Conservation (phyloP, 2,888 invertebrate species). For the Lepidochrysops patricia region DNA sequence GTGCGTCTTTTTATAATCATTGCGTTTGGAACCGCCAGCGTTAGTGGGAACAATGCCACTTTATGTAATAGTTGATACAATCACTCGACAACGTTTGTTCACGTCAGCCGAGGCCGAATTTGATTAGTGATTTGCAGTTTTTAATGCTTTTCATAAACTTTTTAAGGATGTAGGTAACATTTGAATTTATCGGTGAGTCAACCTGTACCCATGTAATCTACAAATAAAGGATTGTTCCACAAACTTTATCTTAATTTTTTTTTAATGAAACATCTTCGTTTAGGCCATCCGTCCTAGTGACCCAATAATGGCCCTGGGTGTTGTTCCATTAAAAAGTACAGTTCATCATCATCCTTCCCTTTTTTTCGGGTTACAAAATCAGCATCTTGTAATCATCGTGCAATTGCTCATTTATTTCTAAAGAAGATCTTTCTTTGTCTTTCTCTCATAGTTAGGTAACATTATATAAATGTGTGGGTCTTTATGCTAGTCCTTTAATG, state of each 20-base stretch:
- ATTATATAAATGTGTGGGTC: not conserved
- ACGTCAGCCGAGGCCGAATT: constrained; percentile 3
- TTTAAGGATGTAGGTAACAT: too few relatives aligned
- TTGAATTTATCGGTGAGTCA: not conserved
- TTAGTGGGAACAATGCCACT: not conserved
- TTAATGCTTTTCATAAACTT: not conserved
- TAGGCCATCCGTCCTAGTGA: too few relatives aligned
- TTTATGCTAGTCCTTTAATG: not conserved
- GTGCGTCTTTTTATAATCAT: not conserved
- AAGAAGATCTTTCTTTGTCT: not conserved
- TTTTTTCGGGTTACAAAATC: too few relatives aligned
- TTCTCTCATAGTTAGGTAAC: not conserved
- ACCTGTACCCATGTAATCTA: too few relatives aligned
- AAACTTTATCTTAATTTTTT: too few relatives aligned
- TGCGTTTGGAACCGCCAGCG: not conserved
- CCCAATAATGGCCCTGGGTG: too few relatives aligned
- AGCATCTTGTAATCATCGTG: too few relatives aligned
- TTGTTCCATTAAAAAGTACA: too few relatives aligned
- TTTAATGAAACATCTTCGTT: too few relatives aligned
- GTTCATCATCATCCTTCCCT: too few relatives aligned
- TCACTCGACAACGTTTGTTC: not conserved
- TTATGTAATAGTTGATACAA: constrained; percentile 8
- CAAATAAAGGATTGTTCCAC: too few relatives aligned
- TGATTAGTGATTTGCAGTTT: not conserved
- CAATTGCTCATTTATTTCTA: too few relatives aligned